These are phyloP conservation scores for Tachina fera DNA, from an alignment of 2,888 invertebrate species.

Conservation along the genomic window DNA sequence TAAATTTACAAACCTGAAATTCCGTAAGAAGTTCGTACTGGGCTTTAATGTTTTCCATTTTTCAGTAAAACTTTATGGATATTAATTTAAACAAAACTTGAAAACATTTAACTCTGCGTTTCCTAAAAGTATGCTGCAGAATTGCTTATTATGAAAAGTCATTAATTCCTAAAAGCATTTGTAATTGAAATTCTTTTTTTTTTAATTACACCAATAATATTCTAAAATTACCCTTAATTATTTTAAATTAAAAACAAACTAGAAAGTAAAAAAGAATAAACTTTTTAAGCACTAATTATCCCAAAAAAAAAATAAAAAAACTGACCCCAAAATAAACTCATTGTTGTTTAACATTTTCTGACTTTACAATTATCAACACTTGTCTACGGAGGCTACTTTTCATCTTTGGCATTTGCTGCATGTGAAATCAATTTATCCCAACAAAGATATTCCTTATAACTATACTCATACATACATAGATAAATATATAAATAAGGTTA, in stretches of 20 bases:
- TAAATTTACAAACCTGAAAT: too few species aligned
- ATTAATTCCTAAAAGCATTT: too few species aligned
- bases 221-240: too few species aligned
- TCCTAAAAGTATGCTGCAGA: too few species aligned
- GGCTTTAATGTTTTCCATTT: too few species aligned
- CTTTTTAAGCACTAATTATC: slow-evolving; percentile 47
- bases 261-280: not conserved
- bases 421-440: slow-evolving; percentile 56
- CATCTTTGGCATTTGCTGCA: slow-evolving; percentile 9
- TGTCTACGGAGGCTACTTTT: slow-evolving; percentile 8
- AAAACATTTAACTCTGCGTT: too few species aligned
- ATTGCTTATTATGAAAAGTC: too few species aligned
- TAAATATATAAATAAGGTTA: slow-evolving; percentile 23
- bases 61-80: too few species aligned
- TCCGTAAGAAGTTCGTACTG: too few species aligned
- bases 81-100: too few species aligned
- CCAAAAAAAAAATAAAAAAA: not conserved
- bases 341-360: not conserved
- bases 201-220: too few species aligned
- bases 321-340: slow-evolving; percentile 10
- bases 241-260: not conserved
- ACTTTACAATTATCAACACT: slow-evolving; percentile 57
- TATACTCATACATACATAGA: not conserved
- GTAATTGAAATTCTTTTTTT: too few species aligned
- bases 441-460: not conserved